Evolutionary conservation across 35 echinoderm and acorn worm species (phyloP), one percentile per base, ranked within the genome.

Genomic region (Ophioderma brevispina): DNA sequence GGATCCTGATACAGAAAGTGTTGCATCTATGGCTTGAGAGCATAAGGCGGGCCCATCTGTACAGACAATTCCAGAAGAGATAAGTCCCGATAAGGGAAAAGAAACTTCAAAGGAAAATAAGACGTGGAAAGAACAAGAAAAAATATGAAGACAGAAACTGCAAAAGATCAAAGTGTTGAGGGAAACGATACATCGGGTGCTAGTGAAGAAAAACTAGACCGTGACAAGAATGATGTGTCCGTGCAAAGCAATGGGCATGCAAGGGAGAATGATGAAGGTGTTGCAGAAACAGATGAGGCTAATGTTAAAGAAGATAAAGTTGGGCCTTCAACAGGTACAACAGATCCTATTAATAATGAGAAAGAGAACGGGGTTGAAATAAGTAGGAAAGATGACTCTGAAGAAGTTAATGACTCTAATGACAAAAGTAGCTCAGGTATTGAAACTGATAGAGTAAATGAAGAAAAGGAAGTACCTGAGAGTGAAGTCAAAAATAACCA

Each of bases 1-100:
- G 42, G 90, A 95, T 5, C 87, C 85, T 33, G 33, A 82, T 6
- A 55, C 90, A 18, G 85, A 92, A 36, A 90, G 88, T 23, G 70
- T 35, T n/a, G 23, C 78, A 18, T 4, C 49, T 11, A 37, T 81
- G 32, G 79, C 38, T 38, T 36, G 30, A 6, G 79, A 81, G 11
- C 17, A 36, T 10, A 37, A 39, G 25, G 79, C 14, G 21, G 79
- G 39, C 35, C 23, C 0, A 40, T 38, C 79, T 21, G 80, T 82
- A 32, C 83, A 85, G 52, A 85, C 83, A 0, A 85, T 64, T 23
- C 83, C 83, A 4, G 83, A 85, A 37, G 83, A 85, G 83, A 85
- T 85, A 55, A 37, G 21, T 81, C 38, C 79, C 1, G 23, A 13
- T 31, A 37, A 81, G 37, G 36, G 21, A 1, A 38, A 36, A 42